Evolutionary conservation across 2,888 invertebrate genomes (phyloP).

Genomic region (Lasioglossum pauxillum): DNA sequence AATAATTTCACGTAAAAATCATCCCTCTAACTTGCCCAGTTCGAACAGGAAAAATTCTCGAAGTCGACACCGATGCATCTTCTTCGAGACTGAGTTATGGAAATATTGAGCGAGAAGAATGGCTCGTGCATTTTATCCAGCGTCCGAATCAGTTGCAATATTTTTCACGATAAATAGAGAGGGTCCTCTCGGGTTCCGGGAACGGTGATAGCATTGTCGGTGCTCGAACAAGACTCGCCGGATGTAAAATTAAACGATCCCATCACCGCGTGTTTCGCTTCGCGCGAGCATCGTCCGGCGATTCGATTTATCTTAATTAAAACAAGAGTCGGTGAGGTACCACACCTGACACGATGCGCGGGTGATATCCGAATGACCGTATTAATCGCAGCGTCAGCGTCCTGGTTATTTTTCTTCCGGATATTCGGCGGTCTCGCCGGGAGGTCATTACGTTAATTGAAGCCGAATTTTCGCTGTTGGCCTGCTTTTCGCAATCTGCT

Average conservation of each 20-base stretch:
- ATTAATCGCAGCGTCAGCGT: not conserved
- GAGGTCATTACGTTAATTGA: not conserved
- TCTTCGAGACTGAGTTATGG: not conserved
- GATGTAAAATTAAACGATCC: constrained; percentile 36
- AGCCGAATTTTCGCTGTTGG: not conserved
- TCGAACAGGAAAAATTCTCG: not conserved
- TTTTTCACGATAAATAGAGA: not conserved
- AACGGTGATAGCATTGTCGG: constrained; percentile 45
- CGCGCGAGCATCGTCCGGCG: not conserved
- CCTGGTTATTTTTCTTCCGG: not conserved
- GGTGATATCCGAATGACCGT: not conserved
- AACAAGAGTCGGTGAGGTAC: not conserved
- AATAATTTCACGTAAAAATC: not conserved
- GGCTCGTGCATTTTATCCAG: not conserved
- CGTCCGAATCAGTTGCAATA: not conserved
- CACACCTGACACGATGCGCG: not conserved
- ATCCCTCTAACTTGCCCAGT: not conserved
- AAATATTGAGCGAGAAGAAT: not conserved
- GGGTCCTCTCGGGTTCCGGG: constrained; percentile 31
- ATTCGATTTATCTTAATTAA: constrained; percentile 45
- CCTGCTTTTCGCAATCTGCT: not conserved
- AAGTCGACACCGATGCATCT: not conserved
- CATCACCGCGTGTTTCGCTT: not conserved
- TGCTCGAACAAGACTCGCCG: constrained; percentile 21
- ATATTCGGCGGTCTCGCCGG: not conserved